Evolutionary conservation across 2,113 vertebrate species (phyloP), one percentile per base, ranked within the genome.

Genomic region (Cephalopterus ornatus): DNA sequence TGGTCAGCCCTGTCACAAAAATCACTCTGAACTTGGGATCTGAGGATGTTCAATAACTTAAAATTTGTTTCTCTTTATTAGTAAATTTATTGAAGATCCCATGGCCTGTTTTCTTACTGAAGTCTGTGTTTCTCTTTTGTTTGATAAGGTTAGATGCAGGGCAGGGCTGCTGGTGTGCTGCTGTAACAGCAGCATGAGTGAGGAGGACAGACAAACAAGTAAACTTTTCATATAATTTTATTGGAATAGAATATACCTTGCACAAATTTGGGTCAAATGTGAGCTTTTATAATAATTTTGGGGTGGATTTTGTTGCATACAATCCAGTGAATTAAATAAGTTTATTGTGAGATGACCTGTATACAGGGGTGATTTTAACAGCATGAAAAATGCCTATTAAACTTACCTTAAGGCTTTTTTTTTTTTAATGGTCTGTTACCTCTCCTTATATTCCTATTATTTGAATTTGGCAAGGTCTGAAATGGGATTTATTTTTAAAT

Each of bases 321-420:
- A 28, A 2, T 80, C 35, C 19, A 30, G 0, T 58, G 17, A 68
- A 73, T n/a, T 49, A 20, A 0, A 0, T 26, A 12, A 73, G 8
- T 70, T 89, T 50, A 28, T 65, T 86, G 49, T 78, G 56, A 65
- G n/a, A 49, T 79, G 33, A 59, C 21, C 14, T 71, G 15, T 35
- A 9, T 47, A 33, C 5, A 44, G 30, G 32, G 4, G 6, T 59
- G 39, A 17, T 37, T 73, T 73, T 47, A 65, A 79, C 32, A 75
- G 33, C 20, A 8, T 8, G 79, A 26, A 32, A 67, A 52, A 42
- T 46, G 23, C 22, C 32, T 67, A 5, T 58, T 84, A 46, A 84
- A 49, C 16, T 71, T 59, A 23, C 3, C n/a, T 72, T 70, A 37
- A 72, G 85, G 35, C 11, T 16, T 41, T 65, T 46, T 63, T 65